Evolutionary conservation across 1,140 invertebrate genomes (phyloP).

Genomic region (Stegodyphus dumicola): DNA sequence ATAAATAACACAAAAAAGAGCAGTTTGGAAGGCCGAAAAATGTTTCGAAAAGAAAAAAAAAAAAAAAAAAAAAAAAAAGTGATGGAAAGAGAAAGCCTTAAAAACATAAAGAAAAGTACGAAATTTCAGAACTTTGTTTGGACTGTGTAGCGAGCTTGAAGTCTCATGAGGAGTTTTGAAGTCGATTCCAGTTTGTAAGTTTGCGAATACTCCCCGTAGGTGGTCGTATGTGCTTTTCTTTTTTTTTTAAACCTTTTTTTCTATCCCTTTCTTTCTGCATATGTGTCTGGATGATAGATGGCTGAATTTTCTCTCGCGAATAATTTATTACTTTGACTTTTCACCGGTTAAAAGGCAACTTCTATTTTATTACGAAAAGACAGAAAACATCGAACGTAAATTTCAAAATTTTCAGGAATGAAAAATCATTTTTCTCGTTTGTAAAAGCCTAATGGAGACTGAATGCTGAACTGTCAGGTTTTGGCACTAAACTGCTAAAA

Average conservation of each 20-base stretch:
- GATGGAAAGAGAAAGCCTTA: not conserved
- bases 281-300: conserved; percentile 2
- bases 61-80: not conserved
- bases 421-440: not conserved
- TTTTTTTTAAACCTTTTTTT: not conserved
- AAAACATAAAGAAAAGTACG: not conserved
- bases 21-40: not conserved
- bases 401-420: not conserved
- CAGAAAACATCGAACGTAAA: not conserved
- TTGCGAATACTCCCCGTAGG: not conserved
- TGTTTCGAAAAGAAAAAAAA: not conserved
- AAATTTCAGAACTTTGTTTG: not conserved
- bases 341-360: not conserved
- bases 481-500: too few species aligned
- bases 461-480: too few species aligned
- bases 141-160: not conserved
- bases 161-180: not conserved
- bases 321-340: conserved; percentile 5
- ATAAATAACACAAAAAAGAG: not conserved
- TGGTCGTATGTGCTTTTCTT: not conserved
- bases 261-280: not conserved
- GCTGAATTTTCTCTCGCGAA: not conserved
- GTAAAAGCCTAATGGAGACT: not conserved
- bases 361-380: not conserved
- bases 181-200: not conserved